Percentiles rank a stretch among this genome's conserved stretches.
Evolutionary conservation across 2,888 invertebrate genomes (phyloP).

Genomic region (Acrobasis suavella): DNA sequence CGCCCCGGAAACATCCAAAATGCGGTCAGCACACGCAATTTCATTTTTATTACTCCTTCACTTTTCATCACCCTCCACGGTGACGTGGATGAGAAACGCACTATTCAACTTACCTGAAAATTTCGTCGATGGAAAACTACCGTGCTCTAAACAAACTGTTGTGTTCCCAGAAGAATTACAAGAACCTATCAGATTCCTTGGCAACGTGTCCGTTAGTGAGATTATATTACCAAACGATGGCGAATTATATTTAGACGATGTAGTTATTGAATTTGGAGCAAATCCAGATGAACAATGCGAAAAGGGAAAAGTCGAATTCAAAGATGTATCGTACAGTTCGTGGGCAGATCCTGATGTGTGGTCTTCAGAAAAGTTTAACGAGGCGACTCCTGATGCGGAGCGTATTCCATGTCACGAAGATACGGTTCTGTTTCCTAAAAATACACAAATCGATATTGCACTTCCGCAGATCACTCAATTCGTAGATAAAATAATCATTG

Average conservation of each 20-base stretch:
- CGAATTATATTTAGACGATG: constrained; percentile 59
- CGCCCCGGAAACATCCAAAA: constrained; percentile 12
- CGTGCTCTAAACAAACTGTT: constrained; percentile 68
- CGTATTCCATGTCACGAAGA: constrained; percentile 75
- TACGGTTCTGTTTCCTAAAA: constrained; percentile 59
- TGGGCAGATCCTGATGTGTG: constrained; percentile 73
- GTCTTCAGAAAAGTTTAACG: constrained; percentile 64
- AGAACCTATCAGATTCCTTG: constrained; percentile 51
- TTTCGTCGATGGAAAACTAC: constrained; percentile 59
- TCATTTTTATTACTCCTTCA: constrained; percentile 32
- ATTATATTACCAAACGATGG: constrained; percentile 68
- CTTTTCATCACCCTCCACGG: constrained; percentile 47
- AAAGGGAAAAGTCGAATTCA: constrained; percentile 53
- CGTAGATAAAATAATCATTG: constrained; percentile 46
- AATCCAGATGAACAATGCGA: constrained; percentile 50
- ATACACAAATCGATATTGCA: constrained; percentile 49
- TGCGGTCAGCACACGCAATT: constrained; percentile 12
- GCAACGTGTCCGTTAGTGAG: constrained; percentile 48
- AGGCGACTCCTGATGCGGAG: constrained; percentile 76
- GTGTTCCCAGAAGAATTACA: constrained; percentile 59
- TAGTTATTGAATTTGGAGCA: constrained; percentile 51
- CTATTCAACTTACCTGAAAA: constrained; percentile 63
- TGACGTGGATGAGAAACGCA: constrained; percentile 65
- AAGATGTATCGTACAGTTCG: constrained; percentile 51
- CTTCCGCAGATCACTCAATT: constrained; percentile 54